Base-by-base conservation (phyloP, 2,888 invertebrate genomes). In the Drosophila fulvimacula region DNA sequence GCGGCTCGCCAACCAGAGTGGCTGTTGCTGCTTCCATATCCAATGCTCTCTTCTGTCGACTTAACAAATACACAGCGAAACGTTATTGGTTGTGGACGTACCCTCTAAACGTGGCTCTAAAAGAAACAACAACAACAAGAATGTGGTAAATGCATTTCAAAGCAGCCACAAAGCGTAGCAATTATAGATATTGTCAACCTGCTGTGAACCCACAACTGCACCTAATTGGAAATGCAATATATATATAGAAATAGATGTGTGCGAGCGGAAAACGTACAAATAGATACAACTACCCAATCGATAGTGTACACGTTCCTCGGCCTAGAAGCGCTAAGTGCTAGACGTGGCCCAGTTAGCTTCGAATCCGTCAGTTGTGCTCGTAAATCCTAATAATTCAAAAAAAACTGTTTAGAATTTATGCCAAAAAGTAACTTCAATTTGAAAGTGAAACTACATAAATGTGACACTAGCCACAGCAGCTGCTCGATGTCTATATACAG, bases 11-110 rank as follows among this genome's bases (percentile, higher is more conserved):
- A 67, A 27, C 52, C 53, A 75, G 24, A 55, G 68, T 48, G 17
- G 75, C 78, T 51, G 76, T 79, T 24, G 75, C 79, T 49, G 63
- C 67, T 36, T 82, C 88, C 88, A 88, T 88, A 32, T 17, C 65
- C 17, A 15, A 58, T 32, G 34, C 52, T 46, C 5, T 41, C 13
- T 2, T 24, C 1, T 30, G 17, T 11, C 6, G 5, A 13, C 11
- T 7, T 11, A 62, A 27, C 17, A 44, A 56, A 32, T 56, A 13
- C 48, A 27, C 24, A 11, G 19, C 19, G 6, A 24, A 17, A 10
- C 55, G 17, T 17, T 27, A 15, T 5, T 24, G 36, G 0, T 30
- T 30, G 13, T 48, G 62, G 10, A 56, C 38, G 21, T 42, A 34
- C 44, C 19, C 32, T 32, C 32, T 32, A 15, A 36, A n/a, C 36